Evolutionary conservation across 2,797 vertebrate genomes (phyloP), one percentile per base, ranked within the genome.

Genomic region (Crypturellus tataupa): DNA sequence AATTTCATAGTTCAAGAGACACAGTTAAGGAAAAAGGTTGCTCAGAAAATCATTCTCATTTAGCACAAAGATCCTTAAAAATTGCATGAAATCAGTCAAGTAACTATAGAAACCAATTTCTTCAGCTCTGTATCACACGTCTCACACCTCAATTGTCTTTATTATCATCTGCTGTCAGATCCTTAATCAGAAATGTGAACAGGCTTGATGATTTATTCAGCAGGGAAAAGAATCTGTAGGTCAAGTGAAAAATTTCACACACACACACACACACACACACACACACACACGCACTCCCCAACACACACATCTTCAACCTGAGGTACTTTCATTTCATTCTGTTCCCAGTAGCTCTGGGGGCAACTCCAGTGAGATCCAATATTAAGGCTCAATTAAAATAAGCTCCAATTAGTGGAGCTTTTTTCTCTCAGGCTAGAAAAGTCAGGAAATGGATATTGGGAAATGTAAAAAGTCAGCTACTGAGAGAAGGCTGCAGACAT

Each of bases 341-440:
- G 98, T 99, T 99, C 98, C 98, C 98, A 98, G 98, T 98, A 98
- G 99, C 99, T 99, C 98, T 98, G 98, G 98, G 99, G 98, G 98
- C 98, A 98, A 98, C 98, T 99, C 98, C 98, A 99, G 99, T 98
- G 99, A 99, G 99, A 99, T 99, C 98, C 98, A 99, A 99, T 99
- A 99, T 99, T 99, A 99, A 98, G 99, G 99, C 99, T 99, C 99
- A 99, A 99, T 99, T 99, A 99, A 99, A 99, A 99, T 99, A 99
- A 99, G 99, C 99, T 99, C 99, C 99, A 99, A 99, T 99, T 99
- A 99, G 98, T 98, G 98, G 98, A 99, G 99, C 98, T 98, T 98
- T 98, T 98, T 98, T 98, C 99, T 99, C 99, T 98, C 98, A 97
- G 99, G 99, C 99, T 99, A 99, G 98, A 99, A 98, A 99, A 99